Evolutionary conservation across 2,888 invertebrate species (phyloP).

Genomic region (Agrilus mali): DNA sequence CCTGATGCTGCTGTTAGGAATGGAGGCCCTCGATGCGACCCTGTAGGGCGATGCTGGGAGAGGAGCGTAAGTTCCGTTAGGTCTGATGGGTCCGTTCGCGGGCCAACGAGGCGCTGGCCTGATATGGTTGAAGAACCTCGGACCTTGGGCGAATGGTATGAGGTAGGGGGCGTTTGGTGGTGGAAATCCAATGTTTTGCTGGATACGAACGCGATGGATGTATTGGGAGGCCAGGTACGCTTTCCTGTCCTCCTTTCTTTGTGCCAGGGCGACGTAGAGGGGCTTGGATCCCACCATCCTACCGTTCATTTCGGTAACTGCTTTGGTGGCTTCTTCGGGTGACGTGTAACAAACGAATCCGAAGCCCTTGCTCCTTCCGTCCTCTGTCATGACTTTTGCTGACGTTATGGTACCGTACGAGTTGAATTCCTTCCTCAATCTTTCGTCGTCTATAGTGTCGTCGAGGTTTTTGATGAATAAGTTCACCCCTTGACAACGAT

Average conservation of each 20-base stretch:
- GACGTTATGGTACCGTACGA: conserved; percentile 56
- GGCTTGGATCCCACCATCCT: conserved; percentile 56
- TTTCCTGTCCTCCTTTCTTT: conserved; percentile 57
- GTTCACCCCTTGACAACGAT: conserved; percentile 52
- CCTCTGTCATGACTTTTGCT: conserved; percentile 51
- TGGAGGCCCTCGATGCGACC: conserved; percentile 23
- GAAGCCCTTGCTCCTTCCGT: conserved; percentile 41
- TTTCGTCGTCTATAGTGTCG: conserved; percentile 54
- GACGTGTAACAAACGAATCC: conserved; percentile 61
- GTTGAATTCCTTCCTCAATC: conserved; percentile 49
- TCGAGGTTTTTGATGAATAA: conserved; percentile 62
- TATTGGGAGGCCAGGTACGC: conserved; percentile 56
- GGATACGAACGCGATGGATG: conserved; percentile 67
- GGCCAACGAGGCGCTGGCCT: conserved; percentile 84
- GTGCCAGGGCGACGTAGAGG: conserved; percentile 58
- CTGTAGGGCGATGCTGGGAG: conserved; percentile 31
- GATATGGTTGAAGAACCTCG: conserved; percentile 82
- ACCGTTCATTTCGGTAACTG: conserved; percentile 60
- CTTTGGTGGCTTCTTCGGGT: conserved; percentile 58
- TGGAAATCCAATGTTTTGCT: conserved; percentile 60
- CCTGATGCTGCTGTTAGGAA: conserved; percentile 56
- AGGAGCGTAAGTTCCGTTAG: conserved; percentile 47
- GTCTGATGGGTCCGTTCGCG: conserved; percentile 59
- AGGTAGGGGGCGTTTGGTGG: conserved; percentile 60
- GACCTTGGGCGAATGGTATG: conserved; percentile 76